Conservation (phyloP, 2,797 vertebrate genomes). For the Gymnothorax reevesii region DNA sequence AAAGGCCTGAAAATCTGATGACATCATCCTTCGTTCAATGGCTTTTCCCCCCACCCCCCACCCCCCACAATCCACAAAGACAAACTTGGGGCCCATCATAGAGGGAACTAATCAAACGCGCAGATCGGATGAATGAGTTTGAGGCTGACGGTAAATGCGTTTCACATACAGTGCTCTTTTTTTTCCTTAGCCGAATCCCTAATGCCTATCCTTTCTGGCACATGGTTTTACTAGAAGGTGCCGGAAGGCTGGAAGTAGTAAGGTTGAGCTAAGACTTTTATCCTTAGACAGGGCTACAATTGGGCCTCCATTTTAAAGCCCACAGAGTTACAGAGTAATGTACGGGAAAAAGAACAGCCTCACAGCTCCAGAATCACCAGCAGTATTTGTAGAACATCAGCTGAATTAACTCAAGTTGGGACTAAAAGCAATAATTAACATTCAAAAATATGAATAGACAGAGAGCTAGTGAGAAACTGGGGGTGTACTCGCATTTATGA, state of each 20-base stretch:
- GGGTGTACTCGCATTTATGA: neutral
- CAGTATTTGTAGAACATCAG: neutral
- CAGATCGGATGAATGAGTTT: constrained; percentile 46
- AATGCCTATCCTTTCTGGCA: neutral
- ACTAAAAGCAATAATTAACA: neutral
- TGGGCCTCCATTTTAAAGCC: neutral
- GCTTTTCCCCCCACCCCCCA: neutral
- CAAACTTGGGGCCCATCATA: constrained; percentile 35
- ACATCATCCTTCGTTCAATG: neutral
- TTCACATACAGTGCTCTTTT: neutral
- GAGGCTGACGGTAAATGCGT: constrained; percentile 24
- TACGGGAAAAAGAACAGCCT: neutral
- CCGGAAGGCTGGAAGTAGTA: neutral
- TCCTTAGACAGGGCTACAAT: neutral
- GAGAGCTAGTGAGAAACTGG: neutral
- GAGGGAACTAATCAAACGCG: constrained; percentile 42
- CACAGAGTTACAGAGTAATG: neutral
- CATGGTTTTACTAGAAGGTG: neutral
- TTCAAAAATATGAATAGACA: neutral
- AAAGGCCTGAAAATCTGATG: neutral
- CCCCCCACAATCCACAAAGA: neutral
- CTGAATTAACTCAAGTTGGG: neutral
- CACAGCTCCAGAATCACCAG: neutral
- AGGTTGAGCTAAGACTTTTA: neutral
- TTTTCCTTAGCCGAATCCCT: neutral